phyloP scores from a whole-genome alignment of 2,888 invertebrate species.

The Cinara cedri region DNA sequence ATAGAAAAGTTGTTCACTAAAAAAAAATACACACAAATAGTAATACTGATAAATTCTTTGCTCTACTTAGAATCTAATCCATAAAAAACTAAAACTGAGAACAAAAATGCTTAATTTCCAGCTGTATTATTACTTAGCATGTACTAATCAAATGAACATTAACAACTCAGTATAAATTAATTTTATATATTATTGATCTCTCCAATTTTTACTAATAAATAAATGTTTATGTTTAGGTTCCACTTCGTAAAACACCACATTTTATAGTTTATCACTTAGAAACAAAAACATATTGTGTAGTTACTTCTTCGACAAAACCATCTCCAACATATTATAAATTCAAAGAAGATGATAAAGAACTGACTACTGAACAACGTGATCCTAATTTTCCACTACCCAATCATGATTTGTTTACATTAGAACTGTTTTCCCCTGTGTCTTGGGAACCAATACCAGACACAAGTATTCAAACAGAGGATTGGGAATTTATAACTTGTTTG shows the following conservation, averaged over 20 bases:
- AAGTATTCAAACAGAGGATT: conserved; percentile 86
- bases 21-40: no score
- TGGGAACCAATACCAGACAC: conserved; percentile 85
- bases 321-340: conserved; percentile 84
- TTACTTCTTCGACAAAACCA: conserved; percentile 79
- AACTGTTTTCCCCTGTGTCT: conserved; percentile 84
- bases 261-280: conserved; percentile 93
- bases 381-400: conserved; percentile 85
- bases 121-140: no score
- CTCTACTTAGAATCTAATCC: no score
- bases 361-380: conserved; percentile 67
- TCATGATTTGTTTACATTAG: conserved; percentile 84
- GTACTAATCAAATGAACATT: no score
- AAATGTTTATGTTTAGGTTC: conserved; percentile 65
- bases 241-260: conserved; percentile 88
- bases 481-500: conserved; percentile 94
- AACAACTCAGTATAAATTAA: no score
- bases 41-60: no score
- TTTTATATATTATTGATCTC: no score
- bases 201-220: background rate
- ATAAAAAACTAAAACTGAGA: no score
- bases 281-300: conserved; percentile 91
- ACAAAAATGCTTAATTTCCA: no score
- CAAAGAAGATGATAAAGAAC: conserved; percentile 89
- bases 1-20: no score